Evolutionary conservation across 1,140 invertebrate genomes (phyloP).

Genomic region (Cydia fagiglandana): DNA sequence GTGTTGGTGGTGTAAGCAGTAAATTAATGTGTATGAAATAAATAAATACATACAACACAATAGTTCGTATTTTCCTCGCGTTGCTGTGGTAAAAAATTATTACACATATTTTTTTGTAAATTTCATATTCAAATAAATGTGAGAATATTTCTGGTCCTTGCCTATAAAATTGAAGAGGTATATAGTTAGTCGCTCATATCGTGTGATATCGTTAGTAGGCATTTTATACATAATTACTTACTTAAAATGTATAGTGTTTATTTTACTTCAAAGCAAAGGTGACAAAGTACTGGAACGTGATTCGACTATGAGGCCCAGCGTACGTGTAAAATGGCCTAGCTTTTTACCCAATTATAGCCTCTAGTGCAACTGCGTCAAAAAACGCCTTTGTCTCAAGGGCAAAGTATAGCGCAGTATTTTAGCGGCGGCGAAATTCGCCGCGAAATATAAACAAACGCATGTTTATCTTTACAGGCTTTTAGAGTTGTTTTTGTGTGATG

Average conservation of each 20-base stretch:
- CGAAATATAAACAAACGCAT: slow-evolving; percentile 28
- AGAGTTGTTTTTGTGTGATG: slow-evolving; percentile 26
- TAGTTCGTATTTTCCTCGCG: too few species aligned
- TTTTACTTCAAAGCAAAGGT: not conserved
- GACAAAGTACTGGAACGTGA: not conserved
- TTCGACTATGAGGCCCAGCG: not conserved
- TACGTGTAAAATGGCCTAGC: not conserved
- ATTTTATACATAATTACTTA: not conserved
- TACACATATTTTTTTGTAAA: too few species aligned
- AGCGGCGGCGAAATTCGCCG: slow-evolving; percentile 2
- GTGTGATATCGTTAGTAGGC: too few species aligned
- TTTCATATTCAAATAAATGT: too few species aligned
- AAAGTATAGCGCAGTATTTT: slow-evolving; percentile 17
- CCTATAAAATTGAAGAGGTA: too few species aligned
- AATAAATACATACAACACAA: too few species aligned
- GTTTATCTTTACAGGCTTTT: slow-evolving; percentile 32
- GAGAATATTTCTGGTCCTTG: too few species aligned
- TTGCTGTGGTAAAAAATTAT: too few species aligned
- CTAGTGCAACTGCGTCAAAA: slow-evolving; percentile 16
- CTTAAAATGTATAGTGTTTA: not conserved
- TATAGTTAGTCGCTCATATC: too few species aligned
- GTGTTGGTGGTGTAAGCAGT: too few species aligned
- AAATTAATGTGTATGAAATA: too few species aligned
- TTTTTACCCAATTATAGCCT: not conserved
- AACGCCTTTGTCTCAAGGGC: slow-evolving; percentile 30